A percentile compares a stretch with the other conserved stretches of the same genome.
phyloP scores from a whole-genome alignment of 2,797 vertebrate species.

The Acrossocheilus wenchowensis region DNA sequence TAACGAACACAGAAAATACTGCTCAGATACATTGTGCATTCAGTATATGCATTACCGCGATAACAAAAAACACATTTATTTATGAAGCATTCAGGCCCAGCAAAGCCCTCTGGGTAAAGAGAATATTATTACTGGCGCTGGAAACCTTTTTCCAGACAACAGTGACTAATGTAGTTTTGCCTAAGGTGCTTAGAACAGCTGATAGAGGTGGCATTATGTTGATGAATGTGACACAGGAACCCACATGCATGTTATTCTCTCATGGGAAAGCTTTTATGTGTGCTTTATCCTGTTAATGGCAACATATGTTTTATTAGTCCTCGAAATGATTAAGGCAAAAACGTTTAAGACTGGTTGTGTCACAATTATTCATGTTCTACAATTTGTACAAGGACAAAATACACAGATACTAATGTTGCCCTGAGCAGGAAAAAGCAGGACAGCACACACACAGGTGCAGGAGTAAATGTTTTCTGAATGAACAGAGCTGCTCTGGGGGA shows the following conservation, averaged over 20 bases:
- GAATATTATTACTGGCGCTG: slow-evolving; percentile 29
- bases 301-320: slow-evolving; percentile 1
- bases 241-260: slow-evolving; percentile 1
- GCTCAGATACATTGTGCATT: neutral
- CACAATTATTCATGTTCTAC: slow-evolving; percentile 7
- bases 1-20: neutral
- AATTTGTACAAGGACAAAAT: neutral
- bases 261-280: slow-evolving; percentile 13
- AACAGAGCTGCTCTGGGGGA: neutral
- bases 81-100: slow-evolving; percentile 16
- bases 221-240: slow-evolving; percentile 39
- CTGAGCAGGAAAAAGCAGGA: neutral
- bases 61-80: slow-evolving; percentile 19
- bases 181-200: slow-evolving; percentile 25
- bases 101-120: slow-evolving; percentile 33
- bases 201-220: slow-evolving; percentile 33
- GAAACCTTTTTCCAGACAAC: slow-evolving; percentile 35
- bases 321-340: neutral
- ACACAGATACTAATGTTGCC: neutral
- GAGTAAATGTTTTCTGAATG: slow-evolving; percentile 15
- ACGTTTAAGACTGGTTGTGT: neutral
- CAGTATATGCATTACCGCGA: neutral
- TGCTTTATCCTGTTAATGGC: neutral
- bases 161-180: slow-evolving; percentile 32
- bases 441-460: slow-evolving; percentile 8